These are phyloP conservation scores for Austrofundulus limnaeus DNA, from an alignment of 2,113 vertebrate species.

Conservation along the genomic window DNA sequence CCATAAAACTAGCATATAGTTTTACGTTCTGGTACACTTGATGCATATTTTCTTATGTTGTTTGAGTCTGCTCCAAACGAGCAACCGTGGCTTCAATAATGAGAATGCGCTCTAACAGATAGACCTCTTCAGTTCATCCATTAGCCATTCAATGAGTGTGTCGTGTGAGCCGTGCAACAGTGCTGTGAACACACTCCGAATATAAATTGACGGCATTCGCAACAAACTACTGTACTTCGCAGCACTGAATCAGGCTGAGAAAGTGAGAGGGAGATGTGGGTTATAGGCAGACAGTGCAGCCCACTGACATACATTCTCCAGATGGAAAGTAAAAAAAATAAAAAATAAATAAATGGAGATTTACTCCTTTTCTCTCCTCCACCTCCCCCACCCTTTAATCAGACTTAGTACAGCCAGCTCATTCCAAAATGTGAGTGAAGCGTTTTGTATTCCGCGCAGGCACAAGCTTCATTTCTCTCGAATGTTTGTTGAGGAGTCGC, in stretches of 20 bases:
- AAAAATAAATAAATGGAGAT: too few relatives aligned
- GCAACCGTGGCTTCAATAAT: constrained; percentile 41
- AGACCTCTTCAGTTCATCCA: constrained; percentile 35
- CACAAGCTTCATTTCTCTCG: constrained; percentile 25
- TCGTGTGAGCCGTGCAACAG: constrained; percentile 26
- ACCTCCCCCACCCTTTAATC: constrained; percentile 63
- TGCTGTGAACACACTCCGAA: constrained; percentile 39
- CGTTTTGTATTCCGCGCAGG: constrained; percentile 33
- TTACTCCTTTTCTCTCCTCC: constrained; percentile 37
- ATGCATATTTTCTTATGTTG: not conserved
- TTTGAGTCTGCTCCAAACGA: constrained; percentile 1
- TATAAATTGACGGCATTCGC: constrained; percentile 61
- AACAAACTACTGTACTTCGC: constrained; percentile 60
- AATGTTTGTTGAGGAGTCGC: constrained; percentile 5
- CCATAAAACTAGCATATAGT: too few relatives aligned
- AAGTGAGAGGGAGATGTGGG: constrained; percentile 50
- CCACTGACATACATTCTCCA: constrained; percentile 75
- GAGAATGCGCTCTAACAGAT: constrained; percentile 20
- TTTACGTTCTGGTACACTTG: not conserved
- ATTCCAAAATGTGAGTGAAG: constrained; percentile 39
- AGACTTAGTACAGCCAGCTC: constrained; percentile 51
- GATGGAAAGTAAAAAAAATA: constrained; percentile 62
- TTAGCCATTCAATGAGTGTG: constrained; percentile 50
- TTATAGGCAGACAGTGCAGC: constrained; percentile 55
- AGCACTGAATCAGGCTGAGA: constrained; percentile 33